These are phyloP conservation scores for Sialia sialis DNA, from an alignment of 2,113 vertebrate species.

Conservation along the genomic window DNA sequence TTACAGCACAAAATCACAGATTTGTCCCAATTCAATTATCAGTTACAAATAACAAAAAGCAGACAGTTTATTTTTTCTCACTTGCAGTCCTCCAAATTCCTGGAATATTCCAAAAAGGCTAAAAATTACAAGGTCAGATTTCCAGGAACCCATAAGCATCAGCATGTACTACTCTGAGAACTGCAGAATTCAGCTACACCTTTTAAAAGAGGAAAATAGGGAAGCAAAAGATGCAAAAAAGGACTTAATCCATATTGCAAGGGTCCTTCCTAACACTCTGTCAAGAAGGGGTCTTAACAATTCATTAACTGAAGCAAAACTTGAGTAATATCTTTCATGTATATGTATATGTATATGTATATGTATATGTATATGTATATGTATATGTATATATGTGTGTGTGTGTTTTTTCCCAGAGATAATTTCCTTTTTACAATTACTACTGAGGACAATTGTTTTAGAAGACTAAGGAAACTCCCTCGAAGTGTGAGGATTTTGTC, in stretches of 20 bases:
- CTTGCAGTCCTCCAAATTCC: background rate
- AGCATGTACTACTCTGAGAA: rapidly evolving
- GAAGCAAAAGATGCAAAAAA: background rate
- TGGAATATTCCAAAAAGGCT: background rate
- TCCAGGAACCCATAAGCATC: background rate
- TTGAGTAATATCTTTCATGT: background rate
- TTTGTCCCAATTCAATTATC: background rate
- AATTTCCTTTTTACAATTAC: background rate
- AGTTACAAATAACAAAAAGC: background rate
- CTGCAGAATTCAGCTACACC: background rate
- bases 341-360: rapidly evolving
- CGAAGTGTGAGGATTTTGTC: background rate
- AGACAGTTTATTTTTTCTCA: background rate
- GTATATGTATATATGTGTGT: rapidly evolving
- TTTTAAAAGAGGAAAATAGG: background rate
- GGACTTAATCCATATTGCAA: background rate
- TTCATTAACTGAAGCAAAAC: background rate
- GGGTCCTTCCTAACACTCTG: background rate
- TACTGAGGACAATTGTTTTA: background rate
- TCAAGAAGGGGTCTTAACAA: background rate
- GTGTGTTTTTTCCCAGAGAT: background rate
- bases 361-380: rapidly evolving
- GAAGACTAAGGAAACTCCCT: background rate
- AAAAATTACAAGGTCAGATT: background rate
- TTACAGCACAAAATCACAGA: background rate